Evolutionary conservation across 2,888 invertebrate genomes (phyloP).

Genomic region (Folsomia manolachei): DNA sequence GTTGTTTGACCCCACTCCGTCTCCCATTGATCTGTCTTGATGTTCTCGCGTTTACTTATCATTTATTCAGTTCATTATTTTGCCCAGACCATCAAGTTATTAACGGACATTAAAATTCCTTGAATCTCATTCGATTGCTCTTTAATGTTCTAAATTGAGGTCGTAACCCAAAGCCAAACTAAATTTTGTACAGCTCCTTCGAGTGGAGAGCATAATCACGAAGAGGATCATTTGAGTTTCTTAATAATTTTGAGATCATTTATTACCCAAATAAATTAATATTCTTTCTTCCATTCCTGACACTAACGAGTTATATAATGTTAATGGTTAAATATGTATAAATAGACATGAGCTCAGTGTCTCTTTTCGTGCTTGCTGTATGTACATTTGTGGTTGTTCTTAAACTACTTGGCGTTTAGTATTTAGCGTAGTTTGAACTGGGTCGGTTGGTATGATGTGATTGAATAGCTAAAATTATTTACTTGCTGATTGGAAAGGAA

Average conservation of each 20-base stretch:
- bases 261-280: constrained; percentile 6
- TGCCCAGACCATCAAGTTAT: not conserved
- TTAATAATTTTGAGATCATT: not conserved
- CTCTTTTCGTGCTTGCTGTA: not conserved
- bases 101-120: not conserved
- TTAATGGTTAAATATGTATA: constrained; percentile 12
- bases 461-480: constrained; percentile 13
- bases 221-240: not conserved
- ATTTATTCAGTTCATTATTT: too few species aligned
- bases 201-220: too few species aligned
- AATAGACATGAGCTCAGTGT: constrained; percentile 7
- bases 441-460: not conserved
- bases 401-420: too few species aligned
- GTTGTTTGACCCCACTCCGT: not conserved
- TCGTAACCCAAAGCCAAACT: not conserved
- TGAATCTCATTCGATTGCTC: too few species aligned
- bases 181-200: not conserved
- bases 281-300: not conserved
- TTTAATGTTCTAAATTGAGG: not conserved
- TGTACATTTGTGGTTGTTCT: too few species aligned
- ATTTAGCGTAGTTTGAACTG: too few species aligned
- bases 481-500: constrained; percentile 19
- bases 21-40: not conserved
- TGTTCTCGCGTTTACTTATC: not conserved
- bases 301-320: not conserved